phyloP scores from a whole-genome alignment of 1,140 invertebrate genomes.

The Ostrea edulis region DNA sequence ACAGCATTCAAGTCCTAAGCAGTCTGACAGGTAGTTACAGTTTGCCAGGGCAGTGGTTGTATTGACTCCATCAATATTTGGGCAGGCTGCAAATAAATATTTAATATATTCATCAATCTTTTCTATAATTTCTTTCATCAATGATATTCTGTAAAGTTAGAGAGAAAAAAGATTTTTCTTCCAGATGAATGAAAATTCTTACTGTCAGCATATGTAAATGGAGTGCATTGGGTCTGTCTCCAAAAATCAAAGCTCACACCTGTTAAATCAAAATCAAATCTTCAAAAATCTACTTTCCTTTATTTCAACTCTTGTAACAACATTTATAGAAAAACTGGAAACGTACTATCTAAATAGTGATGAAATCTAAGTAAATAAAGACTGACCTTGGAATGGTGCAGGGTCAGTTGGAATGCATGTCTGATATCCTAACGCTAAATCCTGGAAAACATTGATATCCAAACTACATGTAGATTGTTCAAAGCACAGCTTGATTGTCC shows the following conservation, averaged over 20 bases:
- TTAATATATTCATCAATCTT: not conserved
- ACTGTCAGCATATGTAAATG: not conserved
- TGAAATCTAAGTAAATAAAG: too few relatives aligned
- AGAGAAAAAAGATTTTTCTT: too few relatives aligned
- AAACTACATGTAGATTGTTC: constrained; percentile 35
- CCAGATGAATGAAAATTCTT: not conserved
- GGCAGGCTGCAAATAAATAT: not conserved
- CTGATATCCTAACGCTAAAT: constrained; percentile 15
- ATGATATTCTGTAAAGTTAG: not conserved
- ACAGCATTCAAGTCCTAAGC: constrained; percentile 57
- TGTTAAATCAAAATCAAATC: not conserved
- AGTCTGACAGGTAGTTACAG: constrained; percentile 56
- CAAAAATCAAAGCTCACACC: constrained; percentile 48
- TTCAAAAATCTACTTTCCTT: not conserved
- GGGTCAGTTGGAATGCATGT: constrained; percentile 1
- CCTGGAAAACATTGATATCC: constrained; percentile 30
- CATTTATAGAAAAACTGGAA: too few relatives aligned
- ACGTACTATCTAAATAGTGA: too few relatives aligned
- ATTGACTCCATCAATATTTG: constrained; percentile 36
- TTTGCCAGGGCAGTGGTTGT: constrained; percentile 27
- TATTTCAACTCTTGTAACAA: too few relatives aligned
- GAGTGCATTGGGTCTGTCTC: constrained; percentile 29
- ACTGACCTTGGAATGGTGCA: constrained; percentile 37
- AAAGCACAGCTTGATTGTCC: constrained; percentile 38
- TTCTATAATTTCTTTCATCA: not conserved